Conservation (phyloP, 2,888 invertebrate genomes). For the Nezara viridula region DNA sequence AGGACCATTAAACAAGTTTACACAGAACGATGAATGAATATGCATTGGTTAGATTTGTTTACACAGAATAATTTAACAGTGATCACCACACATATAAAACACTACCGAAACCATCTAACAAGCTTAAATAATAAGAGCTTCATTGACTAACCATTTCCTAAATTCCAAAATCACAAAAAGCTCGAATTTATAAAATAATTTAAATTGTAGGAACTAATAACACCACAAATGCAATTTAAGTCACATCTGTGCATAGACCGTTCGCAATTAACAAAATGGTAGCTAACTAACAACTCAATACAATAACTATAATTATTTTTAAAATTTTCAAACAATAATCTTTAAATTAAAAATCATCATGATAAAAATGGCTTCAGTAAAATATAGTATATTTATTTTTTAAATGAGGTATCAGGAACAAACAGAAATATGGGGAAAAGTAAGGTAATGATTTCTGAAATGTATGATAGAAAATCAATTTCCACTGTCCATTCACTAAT, state of each 20-base stretch:
- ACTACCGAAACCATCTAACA: neutral
- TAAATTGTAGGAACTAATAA: neutral
- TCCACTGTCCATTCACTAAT: neutral
- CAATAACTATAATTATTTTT: neutral
- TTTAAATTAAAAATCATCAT: neutral
- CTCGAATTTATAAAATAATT: neutral
- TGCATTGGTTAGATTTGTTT: constrained; percentile 10
- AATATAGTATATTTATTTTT: neutral
- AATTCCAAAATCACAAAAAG: neutral
- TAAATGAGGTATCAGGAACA: neutral
- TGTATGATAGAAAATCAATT: neutral
- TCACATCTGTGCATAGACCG: neutral
- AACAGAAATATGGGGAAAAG: neutral
- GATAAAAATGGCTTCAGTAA: neutral
- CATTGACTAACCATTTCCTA: neutral
- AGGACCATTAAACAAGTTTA: neutral
- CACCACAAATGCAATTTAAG: neutral
- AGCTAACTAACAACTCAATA: neutral
- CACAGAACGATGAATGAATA: neutral
- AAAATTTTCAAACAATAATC: neutral
- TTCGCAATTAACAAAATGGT: neutral
- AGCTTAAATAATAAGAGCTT: neutral
- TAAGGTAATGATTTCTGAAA: neutral
- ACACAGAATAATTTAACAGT: neutral
- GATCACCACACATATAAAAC: neutral